Evolutionary conservation across 1,140 invertebrate genomes (phyloP), one percentile per base, ranked within the genome.

Genomic region (Condylostylus longicornis): DNA sequence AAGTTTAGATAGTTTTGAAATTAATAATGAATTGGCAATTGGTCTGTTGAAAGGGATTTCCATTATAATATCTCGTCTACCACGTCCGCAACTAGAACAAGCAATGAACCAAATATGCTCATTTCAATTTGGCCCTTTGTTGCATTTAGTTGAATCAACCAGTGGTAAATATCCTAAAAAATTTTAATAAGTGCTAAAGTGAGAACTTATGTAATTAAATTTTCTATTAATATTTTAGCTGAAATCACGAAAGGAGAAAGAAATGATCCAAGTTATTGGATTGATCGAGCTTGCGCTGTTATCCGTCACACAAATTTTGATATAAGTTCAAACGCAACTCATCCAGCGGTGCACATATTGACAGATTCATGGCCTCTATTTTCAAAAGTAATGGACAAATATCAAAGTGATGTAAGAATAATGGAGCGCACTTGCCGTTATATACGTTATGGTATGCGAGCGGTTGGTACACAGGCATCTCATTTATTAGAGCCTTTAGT

Each of bases 341-440:
- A 91, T 70, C 88, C 88, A 12, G 91, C 84, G 61, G 71, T 82
- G 61, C 67, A 68, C 35, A 82, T 86, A 28, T 66, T 91, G 18
- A 70, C 71, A 23, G 82, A 90, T 63, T 75, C 81, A 33, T 96
- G 90, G 89, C 87, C 86, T 15, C 70, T 89, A 10, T 62, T 97
- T 32, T 84, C 84, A 1, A 70, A 72, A 28, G 72, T 77, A 7
- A 49, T 90, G 72, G 61, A 67, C 22, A 72, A 67, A 53, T 94
- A 85, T 64, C 77, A 83, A 60, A 61, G 64, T n/a, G 85, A 94
- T 62, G 53, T 75, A 10, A 70, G 87, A 41, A 74, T 94, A 13
- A 90, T 94, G 72, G 94, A 98, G 64, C 71, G 87, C 43, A 79
- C 77, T 53, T 95, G 91, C 61, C 73, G 91, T 23, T 82, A 85